These are phyloP conservation scores for Eidolon dupreanum DNA, from an alignment of 2,797 vertebrate genomes.

Conservation along the genomic window DNA sequence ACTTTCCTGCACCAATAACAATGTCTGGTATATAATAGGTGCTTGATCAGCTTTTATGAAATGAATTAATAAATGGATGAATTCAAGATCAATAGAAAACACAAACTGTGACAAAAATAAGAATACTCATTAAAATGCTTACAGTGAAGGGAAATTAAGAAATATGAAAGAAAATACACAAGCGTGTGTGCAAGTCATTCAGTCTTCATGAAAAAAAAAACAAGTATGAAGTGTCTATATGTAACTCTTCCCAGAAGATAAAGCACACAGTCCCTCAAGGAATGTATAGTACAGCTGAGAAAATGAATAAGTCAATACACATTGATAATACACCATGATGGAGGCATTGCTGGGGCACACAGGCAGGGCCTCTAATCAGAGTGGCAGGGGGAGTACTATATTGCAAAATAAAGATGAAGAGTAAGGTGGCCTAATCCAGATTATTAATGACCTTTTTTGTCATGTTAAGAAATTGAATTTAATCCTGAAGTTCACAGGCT, in stretches of 20 bases:
- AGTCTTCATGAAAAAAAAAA: not conserved
- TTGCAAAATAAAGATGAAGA: not conserved
- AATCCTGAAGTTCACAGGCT: not conserved
- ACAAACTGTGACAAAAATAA: not conserved
- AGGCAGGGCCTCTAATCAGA: not conserved
- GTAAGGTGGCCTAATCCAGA: not conserved
- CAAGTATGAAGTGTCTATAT: not conserved
- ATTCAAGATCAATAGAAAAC: slow-evolving; percentile 12
- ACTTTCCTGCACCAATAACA: not conserved
- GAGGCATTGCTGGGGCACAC: not conserved
- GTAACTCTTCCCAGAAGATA: not conserved
- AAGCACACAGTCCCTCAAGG: not conserved
- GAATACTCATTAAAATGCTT: not conserved
- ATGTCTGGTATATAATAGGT: not conserved
- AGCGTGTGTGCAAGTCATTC: not conserved
- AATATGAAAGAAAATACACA: not conserved
- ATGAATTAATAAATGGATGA: not conserved
- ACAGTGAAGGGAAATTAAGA: not conserved
- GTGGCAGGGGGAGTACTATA: not conserved
- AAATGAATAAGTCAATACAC: not conserved
- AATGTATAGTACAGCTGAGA: not conserved
- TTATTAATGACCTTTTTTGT: not conserved
- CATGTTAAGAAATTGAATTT: not conserved
- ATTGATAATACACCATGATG: not conserved
- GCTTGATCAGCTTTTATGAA: not conserved